phyloP scores from a whole-genome alignment of 2,113 vertebrate species.

The Danionella cerebrum region DNA sequence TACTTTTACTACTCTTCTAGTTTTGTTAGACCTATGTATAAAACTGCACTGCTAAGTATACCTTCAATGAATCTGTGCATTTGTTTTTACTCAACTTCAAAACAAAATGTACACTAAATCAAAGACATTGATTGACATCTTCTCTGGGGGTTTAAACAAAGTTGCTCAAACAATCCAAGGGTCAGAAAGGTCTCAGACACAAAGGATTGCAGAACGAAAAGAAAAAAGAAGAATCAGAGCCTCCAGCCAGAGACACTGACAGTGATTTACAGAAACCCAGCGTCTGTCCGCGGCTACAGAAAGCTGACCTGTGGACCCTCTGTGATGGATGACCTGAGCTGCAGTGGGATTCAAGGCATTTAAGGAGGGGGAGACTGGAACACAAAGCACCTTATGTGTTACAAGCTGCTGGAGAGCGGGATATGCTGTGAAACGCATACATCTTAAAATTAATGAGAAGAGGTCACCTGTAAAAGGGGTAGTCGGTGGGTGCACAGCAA shows the following conservation, averaged over 20 bases:
- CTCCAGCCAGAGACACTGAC: conserved; percentile 44
- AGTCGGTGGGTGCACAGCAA: too few relatives aligned
- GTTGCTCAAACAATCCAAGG: too few relatives aligned
- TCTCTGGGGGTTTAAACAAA: too few relatives aligned
- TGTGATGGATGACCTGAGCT: conserved; percentile 23
- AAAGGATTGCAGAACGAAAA: too few relatives aligned
- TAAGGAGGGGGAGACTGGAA: conserved; percentile 39
- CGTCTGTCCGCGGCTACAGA: conserved; percentile 36
- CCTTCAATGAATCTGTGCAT: too few relatives aligned
- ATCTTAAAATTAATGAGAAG: conserved; percentile 19
- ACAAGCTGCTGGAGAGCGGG: neutral
- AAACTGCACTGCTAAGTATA: too few relatives aligned
- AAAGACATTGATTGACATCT: neutral
- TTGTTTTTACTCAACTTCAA: too few relatives aligned
- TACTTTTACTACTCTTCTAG: too few relatives aligned
- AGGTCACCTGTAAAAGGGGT: too few relatives aligned
- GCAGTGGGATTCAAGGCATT: neutral
- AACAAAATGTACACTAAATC: neutral
- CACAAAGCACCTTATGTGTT: conserved; percentile 48
- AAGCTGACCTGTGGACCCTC: conserved; percentile 28
- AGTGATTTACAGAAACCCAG: conserved; percentile 60
- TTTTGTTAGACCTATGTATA: too few relatives aligned
- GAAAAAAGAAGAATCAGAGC: too few relatives aligned
- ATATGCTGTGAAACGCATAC: conserved; percentile 44
- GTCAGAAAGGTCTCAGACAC: conserved; percentile 51